These are phyloP conservation scores for Liolophura sinensis DNA, from an alignment of 1,140 invertebrate species.

Conservation along the genomic window DNA sequence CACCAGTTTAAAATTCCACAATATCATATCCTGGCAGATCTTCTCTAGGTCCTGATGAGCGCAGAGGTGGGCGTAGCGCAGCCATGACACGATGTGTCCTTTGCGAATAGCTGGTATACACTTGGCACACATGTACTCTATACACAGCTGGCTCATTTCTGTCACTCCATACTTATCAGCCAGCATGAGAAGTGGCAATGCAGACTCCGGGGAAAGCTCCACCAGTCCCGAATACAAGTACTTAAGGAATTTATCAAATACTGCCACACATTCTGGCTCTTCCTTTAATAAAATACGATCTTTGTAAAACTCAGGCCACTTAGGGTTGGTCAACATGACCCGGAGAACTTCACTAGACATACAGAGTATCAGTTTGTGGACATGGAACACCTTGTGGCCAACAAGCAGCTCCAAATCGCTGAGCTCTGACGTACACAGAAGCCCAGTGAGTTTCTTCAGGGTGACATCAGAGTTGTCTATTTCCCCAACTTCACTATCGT, in stretches of 20 bases:
- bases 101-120: conserved; percentile 80
- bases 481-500: neutral
- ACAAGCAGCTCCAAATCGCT: conserved; percentile 84
- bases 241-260: conserved; percentile 87
- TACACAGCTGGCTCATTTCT: conserved; percentile 81
- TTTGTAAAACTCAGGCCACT: conserved; percentile 89
- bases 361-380: conserved; percentile 89
- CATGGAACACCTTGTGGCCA: conserved; percentile 78
- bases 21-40: conserved; percentile 82
- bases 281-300: conserved; percentile 82
- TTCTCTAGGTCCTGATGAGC: conserved; percentile 77
- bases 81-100: conserved; percentile 83
- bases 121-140: conserved; percentile 86
- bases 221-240: conserved; percentile 94
- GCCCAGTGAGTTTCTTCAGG: conserved; percentile 24
- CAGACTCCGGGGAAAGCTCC: conserved; percentile 77
- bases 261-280: conserved; percentile 77
- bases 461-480: conserved; percentile 32
- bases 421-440: conserved; percentile 62
- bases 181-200: conserved; percentile 82
- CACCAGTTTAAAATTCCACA: conserved; percentile 88
- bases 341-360: conserved; percentile 95
- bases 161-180: conserved; percentile 95
- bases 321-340: conserved; percentile 93
- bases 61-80: conserved; percentile 84